Evolutionary conservation across 2,888 invertebrate genomes (phyloP), one percentile per base, ranked within the genome.

Genomic region (Odontothrips loti): DNA sequence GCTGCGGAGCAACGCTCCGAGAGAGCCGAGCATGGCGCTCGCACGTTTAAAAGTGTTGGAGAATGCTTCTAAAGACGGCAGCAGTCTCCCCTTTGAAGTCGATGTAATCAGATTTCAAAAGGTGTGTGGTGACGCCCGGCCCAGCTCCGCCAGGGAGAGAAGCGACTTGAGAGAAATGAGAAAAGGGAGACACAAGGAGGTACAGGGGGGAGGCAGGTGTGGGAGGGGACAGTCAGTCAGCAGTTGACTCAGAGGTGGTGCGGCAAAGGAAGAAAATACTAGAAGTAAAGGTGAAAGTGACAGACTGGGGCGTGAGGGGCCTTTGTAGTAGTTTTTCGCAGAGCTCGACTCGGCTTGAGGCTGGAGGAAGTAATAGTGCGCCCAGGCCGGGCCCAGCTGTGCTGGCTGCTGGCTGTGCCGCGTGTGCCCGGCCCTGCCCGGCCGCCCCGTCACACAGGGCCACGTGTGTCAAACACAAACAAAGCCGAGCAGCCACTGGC

Each of bases 291-390:
- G 68, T 75, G 68, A 17, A 58, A 58, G 58, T 58, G 58, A 58
- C 58, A 58, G 58, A 15, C 58, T 58, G 58, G 20, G 20, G 58
- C 34, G 34, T 43, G 34, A 43, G 34, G 34, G 34, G 34, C 58
- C 58, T 58, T 58, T 58, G 58, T 58, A 20, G 58, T 58, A 58
- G 58, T 58, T 58, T 58, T 58, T 58, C 15, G 58, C 58, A 20
- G 20, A 15, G 58, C 34, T 43, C 34, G 34, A 58, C 58, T 43
- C 34, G 34, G 15, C 58, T 17, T 20, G 58, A 58, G 58, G 58
- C 58, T 15, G 58, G 58, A 58, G 58, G 58, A 58, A 58, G 58
- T 58, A 58, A 58, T 58, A 58, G 58, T 58, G 58, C 58, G 20
- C 15, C 68, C n/a, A 23, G 23, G 23, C 23, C 68, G 68, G 23